Conservation (phyloP, 2,888 invertebrate species). For the Fissipunctia ypsillon region DNA sequence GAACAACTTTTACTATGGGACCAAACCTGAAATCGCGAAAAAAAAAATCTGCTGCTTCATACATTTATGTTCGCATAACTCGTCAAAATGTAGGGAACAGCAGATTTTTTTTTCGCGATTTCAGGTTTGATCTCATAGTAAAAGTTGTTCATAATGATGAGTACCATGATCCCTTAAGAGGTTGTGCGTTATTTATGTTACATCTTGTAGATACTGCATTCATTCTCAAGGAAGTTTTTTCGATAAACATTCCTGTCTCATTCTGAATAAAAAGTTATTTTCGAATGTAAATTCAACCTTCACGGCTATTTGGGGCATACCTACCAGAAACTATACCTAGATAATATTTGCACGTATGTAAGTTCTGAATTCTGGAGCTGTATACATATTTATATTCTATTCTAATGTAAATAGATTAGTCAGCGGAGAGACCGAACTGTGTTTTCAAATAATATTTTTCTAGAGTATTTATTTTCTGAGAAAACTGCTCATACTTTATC, state of each 20-base stretch:
- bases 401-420: constrained; percentile 21
- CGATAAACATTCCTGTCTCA: constrained; percentile 12
- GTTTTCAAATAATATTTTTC: neutral
- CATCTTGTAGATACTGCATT: neutral
- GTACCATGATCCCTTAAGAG: too few species aligned
- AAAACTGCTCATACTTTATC: neutral
- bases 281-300: constrained; percentile 51
- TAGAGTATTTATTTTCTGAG: neutral
- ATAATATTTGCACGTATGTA: constrained; percentile 6
- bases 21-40: too few species aligned
- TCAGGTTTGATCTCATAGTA: too few species aligned
- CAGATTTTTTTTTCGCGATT: too few species aligned
- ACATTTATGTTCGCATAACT: too few species aligned
- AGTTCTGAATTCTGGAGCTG: constrained; percentile 23
- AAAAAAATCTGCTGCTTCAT: too few species aligned
- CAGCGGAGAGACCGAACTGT: neutral
- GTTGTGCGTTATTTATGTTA: too few species aligned
- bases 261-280: constrained; percentile 51
- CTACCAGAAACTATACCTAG: constrained; percentile 22
- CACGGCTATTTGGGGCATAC: constrained; percentile 43
- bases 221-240: neutral
- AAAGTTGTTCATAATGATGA: too few species aligned
- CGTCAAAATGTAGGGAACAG: too few species aligned
- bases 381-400: constrained; percentile 29
- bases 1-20: too few species aligned